Evolutionary conservation across 2,113 vertebrate genomes (phyloP).

Genomic region (Riparia riparia): DNA sequence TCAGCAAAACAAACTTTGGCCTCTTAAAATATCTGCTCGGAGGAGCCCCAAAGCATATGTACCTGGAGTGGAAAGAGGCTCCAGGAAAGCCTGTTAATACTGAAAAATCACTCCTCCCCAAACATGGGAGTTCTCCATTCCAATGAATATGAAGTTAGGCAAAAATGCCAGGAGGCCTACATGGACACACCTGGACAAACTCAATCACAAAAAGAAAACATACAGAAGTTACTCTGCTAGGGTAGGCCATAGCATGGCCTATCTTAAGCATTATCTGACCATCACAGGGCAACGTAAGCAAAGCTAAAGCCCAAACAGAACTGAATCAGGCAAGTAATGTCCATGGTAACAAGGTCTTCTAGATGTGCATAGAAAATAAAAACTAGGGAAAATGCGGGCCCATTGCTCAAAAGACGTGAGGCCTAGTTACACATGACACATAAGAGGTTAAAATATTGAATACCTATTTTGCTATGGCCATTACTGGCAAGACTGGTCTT

Average conservation of each 20-base stretch:
- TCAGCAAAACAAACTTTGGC: not conserved
- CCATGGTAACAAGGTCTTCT: not conserved
- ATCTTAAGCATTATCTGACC: not conserved
- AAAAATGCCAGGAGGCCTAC: not conserved
- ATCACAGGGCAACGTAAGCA: not conserved
- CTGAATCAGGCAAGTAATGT: not conserved
- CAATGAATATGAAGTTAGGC: not conserved
- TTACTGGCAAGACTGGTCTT: not conserved
- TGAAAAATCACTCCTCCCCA: not conserved
- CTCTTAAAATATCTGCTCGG: not conserved
- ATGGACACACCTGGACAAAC: not conserved
- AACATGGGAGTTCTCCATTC: not conserved
- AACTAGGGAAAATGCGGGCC: not conserved
- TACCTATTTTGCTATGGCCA: not conserved
- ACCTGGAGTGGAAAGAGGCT: not conserved
- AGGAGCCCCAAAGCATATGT: not conserved
- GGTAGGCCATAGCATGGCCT: not conserved
- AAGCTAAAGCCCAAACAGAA: not conserved
- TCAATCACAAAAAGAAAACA: not conserved
- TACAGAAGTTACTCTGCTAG: not conserved
- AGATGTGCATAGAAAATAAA: not conserved
- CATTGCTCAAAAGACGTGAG: not conserved
- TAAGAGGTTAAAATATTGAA: not conserved
- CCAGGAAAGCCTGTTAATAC: not conserved
- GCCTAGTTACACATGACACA: not conserved